Base-by-base conservation (phyloP, 2,113 vertebrate genomes). In the Shinisaurus crocodilurus region DNA sequence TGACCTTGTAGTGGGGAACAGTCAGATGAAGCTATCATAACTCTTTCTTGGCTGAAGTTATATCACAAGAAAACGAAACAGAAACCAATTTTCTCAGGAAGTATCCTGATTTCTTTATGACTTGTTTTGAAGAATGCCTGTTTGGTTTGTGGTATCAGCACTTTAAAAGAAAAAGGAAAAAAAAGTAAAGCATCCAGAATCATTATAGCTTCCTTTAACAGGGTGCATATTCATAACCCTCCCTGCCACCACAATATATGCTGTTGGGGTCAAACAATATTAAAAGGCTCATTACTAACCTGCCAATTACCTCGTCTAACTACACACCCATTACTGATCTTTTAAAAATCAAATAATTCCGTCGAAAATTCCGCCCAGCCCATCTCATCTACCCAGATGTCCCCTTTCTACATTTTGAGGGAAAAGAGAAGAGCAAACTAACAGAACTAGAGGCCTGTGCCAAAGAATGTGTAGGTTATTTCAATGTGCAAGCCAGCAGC, bases 71-170 rank as follows among this genome's bases (percentile, higher is more conserved):
- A 86, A 75, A 20, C 1, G 69, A 54, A 74, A 75, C 32, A n/a
- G 69, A 86, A 54, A 37, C n/a, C 85, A 54, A 40, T 86, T 74
- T 85, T 74, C 69, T 74, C 34, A 74, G 48, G 84, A 74, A 54
- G 29, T n/a, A 74, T 54, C 48, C 23, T 27, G 5, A 54, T 54
- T 40, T 57, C 69, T 74, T 86, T 74, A 85, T 75, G 69, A 72
- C 8, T 72, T 40, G 63, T 67, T 84, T 45, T 86, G 15, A 85
- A 50, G 45, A 85, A 85, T 23, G 34, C 34, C 32, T 37, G 67
- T 15, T 25, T 86, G 20, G 48, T 57, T 25, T 86, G 20, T 27
- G 74, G 34, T 37, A 86, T 75, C 69, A 86, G 32, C 67, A n/a
- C 29, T 16, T 18, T 57, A 54, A 54, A 54, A 12, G 13, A 54